These are phyloP conservation scores for Sebastes minor DNA, from an alignment of 2,797 vertebrate species.

Conservation along the genomic window DNA sequence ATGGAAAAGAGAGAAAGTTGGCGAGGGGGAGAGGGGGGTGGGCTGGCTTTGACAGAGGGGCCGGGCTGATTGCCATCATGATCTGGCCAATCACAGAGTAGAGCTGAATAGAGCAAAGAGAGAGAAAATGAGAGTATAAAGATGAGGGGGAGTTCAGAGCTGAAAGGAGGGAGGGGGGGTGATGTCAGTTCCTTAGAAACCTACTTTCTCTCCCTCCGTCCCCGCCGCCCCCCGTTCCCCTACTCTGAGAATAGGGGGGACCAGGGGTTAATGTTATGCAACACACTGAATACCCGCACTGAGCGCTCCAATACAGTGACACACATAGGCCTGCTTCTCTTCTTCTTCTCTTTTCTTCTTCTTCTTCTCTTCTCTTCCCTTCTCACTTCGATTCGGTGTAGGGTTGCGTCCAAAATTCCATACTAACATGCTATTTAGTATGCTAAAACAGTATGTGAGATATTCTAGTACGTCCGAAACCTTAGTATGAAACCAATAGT, in stretches of 20 bases:
- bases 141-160: slow-evolving; percentile 61
- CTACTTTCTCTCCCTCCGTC: slow-evolving; percentile 61
- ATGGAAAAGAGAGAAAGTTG: slow-evolving; percentile 55
- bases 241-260: slow-evolving; percentile 79
- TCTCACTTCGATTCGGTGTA: background rate
- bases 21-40: slow-evolving; percentile 39
- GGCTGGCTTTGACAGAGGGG: slow-evolving; percentile 74
- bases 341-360: slow-evolving; percentile 2
- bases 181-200: slow-evolving; percentile 86
- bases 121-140: slow-evolving; percentile 71
- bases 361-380: background rate
- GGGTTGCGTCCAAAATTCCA: background rate
- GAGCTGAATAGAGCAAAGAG: slow-evolving; percentile 77
- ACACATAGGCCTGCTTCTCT: slow-evolving; percentile 55
- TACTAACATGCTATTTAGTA: no score
- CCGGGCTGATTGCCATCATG: slow-evolving; percentile 81
- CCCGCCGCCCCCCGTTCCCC: slow-evolving; percentile 50
- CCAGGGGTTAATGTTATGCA: slow-evolving; percentile 89
- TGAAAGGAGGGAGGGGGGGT: slow-evolving; percentile 75
- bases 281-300: slow-evolving; percentile 77
- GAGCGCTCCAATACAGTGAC: slow-evolving; percentile 73
- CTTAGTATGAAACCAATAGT: no score
- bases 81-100: slow-evolving; percentile 83
- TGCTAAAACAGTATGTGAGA: no score
- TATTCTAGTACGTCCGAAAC: no score